phyloP scores from a whole-genome alignment of 2,888 invertebrate genomes.

The Taenaris catops region DNA sequence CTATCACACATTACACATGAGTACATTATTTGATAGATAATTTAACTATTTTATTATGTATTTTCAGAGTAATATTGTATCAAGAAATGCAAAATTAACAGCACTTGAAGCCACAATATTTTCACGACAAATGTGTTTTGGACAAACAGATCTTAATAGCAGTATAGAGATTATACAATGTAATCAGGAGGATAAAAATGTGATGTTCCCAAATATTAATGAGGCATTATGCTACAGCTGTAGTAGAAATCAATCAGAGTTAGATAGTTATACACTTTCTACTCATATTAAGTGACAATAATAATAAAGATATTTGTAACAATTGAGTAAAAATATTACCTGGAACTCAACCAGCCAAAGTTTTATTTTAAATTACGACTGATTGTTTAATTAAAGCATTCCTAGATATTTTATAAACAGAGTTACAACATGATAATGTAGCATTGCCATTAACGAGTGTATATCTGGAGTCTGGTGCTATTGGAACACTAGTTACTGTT shows the following conservation, averaged over 20 bases:
- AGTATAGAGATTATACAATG: conserved; percentile 15
- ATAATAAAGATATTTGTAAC: not conserved
- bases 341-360: too few relatives aligned
- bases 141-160: conserved; percentile 21
- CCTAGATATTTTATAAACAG: too few relatives aligned
- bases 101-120: conserved; percentile 82
- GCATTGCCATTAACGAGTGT: too few relatives aligned
- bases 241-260: conserved; percentile 53
- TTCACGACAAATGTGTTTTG: conserved; percentile 66
- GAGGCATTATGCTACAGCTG: conserved; percentile 57
- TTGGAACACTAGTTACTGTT: too few relatives aligned
- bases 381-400: too few relatives aligned
- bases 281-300: not conserved
- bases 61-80: conserved; percentile 73
- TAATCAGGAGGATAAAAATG: conserved; percentile 23
- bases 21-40: too few relatives aligned
- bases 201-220: conserved; percentile 51
- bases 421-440: too few relatives aligned
- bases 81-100: conserved; percentile 52
- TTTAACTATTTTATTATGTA: too few relatives aligned
- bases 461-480: too few relatives aligned
- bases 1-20: too few relatives aligned
- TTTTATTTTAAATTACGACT: too few relatives aligned
- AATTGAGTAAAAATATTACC: too few relatives aligned
- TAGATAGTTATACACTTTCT: conserved; percentile 7